Percentiles rank a stretch among this genome's conserved stretches.
Conservation (phyloP, 2,888 invertebrate species). For the Capitulum mitella region DNA sequence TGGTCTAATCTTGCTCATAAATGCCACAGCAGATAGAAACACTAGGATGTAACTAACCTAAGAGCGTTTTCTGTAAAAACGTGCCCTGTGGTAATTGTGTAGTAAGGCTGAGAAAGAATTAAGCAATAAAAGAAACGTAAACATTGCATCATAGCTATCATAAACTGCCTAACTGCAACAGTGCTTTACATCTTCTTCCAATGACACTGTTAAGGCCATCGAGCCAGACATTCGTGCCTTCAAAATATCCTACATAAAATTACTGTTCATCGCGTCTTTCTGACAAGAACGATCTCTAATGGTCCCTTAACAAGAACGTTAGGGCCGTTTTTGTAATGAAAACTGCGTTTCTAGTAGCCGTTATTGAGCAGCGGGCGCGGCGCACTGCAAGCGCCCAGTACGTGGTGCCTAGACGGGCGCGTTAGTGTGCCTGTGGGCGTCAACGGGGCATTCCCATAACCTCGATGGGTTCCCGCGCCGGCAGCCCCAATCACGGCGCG, state of each 20-base stretch:
- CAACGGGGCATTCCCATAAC: neutral
- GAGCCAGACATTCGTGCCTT: neutral
- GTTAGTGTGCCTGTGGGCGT: neutral
- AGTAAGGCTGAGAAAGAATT: too few species aligned
- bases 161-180: too few species aligned
- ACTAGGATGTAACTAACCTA: too few species aligned
- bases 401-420: neutral
- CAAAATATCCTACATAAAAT: neutral
- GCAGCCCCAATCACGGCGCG: neutral
- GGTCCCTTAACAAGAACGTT: slow-evolving; percentile 14
- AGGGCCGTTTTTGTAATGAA: slow-evolving; percentile 23
- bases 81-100: too few species aligned
- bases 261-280: neutral
- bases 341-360: slow-evolving; percentile 10
- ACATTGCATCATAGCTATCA: too few species aligned
- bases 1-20: too few species aligned
- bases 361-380: neutral
- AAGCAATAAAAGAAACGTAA: too few species aligned
- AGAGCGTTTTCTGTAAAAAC: too few species aligned
- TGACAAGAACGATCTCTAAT: slow-evolving; percentile 6
- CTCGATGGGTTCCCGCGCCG: neutral
- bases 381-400: neutral
- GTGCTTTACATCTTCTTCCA: neutral
- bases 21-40: too few species aligned
- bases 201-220: neutral